Evolutionary conservation across 2,888 invertebrate genomes (phyloP), one percentile per base, ranked within the genome.

Genomic region (Athalia cordata): DNA sequence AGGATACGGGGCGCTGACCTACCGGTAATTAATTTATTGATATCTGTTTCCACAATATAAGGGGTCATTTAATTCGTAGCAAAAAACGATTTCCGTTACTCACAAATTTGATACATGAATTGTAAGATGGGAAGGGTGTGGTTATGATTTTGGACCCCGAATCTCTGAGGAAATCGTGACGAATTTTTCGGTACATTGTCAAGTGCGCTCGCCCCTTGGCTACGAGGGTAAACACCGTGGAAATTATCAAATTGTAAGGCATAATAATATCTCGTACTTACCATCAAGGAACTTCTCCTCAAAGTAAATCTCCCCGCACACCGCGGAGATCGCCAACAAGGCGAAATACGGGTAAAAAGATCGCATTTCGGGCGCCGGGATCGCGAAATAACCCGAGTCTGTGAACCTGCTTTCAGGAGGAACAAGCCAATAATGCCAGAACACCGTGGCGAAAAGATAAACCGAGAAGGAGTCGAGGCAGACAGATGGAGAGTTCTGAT

Each of bases 221-320:
- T 7, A 8, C 7, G 8, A 47, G 67, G 50, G 77, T 75, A 72
- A n/a, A 65, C 43, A 65, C 13, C n/a, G n/a, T n/a, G 2, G 0
- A 65, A 9, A 7, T 61, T 61, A n/a, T 45, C 8, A 43, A 4
- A 11, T 0, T 5, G 15, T 13, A 59, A 45, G 47, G 47, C 6
- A 0, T 13, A 62, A 62, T 62, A 15, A 57, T 47, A 3, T 43
- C 15, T 61, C 78, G 80, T 81, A 92, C 95, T 94, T 92, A 96
- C 96, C 95, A 91, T 96, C 95, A 65, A 90, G 90, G 91, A 97
- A 97, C 86, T 94, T 95, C 88, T 97, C 97, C 88, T 96, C 95
- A 84, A 95, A 94, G 91, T 92, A 95, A 82, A 96, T 93, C 87
- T 95, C 94, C 86, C 94, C 95, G 86, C 92, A 92, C 84, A 93